Conservation (phyloP, 2,113 vertebrate genomes). For the Tiliqua scincoides region DNA sequence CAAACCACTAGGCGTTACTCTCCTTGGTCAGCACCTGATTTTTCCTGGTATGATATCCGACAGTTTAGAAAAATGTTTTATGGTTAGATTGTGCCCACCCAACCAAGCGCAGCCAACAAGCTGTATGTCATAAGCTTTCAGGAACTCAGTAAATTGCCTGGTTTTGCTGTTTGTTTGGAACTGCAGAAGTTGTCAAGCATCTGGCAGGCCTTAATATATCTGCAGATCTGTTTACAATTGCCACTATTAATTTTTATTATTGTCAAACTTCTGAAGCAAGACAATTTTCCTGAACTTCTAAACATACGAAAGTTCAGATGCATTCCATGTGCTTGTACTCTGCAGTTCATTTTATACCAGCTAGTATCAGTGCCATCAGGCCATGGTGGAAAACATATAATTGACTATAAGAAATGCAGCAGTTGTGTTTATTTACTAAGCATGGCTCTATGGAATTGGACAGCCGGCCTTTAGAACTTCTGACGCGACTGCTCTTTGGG, state of each 20-base stretch:
- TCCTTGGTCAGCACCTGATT: too few species aligned
- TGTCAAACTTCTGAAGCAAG: conserved; percentile 11
- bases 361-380: conserved; percentile 25
- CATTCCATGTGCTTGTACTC: conserved; percentile 2
- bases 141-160: background rate
- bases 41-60: too few species aligned
- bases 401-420: conserved; percentile 21
- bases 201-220: background rate
- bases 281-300: conserved; percentile 22
- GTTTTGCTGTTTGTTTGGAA: background rate
- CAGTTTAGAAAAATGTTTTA: too few species aligned
- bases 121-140: background rate
- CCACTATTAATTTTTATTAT: conserved; percentile 7
- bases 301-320: conserved; percentile 20
- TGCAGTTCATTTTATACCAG: conserved; percentile 14
- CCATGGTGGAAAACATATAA: background rate
- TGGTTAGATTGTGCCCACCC: background rate
- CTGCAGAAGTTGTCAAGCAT: background rate
- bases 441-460: conserved; percentile 9
- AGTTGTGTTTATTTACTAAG: conserved; percentile 11
- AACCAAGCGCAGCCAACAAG: background rate
- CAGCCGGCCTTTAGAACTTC: conserved; percentile 34
- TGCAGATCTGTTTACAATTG: background rate
- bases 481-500: background rate
- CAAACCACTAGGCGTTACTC: too few species aligned